Base-by-base conservation (phyloP, 1,140 invertebrate species). In the Colletes latitarsis region DNA sequence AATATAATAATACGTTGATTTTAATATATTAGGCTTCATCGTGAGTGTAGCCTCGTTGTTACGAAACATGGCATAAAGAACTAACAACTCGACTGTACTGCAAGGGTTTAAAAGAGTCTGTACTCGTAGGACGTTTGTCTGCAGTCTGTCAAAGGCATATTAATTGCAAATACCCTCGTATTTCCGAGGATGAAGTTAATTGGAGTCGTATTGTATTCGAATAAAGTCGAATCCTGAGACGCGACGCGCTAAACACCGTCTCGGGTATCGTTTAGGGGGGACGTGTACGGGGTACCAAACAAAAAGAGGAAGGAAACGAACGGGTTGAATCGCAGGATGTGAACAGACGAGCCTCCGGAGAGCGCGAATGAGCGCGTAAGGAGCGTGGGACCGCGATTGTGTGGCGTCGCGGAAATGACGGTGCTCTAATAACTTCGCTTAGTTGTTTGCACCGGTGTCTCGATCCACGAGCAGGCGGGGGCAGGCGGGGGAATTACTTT, bases 381-480 rank as follows among this genome's bases (percentile, higher is more conserved):
- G 84, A 87, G 82, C 86, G 86, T 87, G 86, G 75, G 86, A 87
- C 78, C 76, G 70, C 71, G 85, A 87, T 87, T 87, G 86, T 87
- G 43, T 87, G 78, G 76, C n/a, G 66, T 39, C 77, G 70, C 68
- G 68, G 82, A 83, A 83, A 83, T 83, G 82, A 83, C 82, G 77
- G 53, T 14, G 77, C 70, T 83, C 82, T 81, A 83, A 83, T 83
- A 83, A 83, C 77, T 69, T 64, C 60, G 21, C n/a, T 30, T 71
- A 12, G n/a, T 12, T 79, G 70, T 79, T 79, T 73, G 63, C 58
- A 72, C 57, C 77, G 77, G 60, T 62, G 69, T 49, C 60, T 19
- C 70, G 52, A 53, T 15, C 8, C 62, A 39, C 58, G 52, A 17
- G 6, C 30, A 21, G 30, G 30, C 30, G 2, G 30, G 0, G 30